These are phyloP conservation scores for Nomada fucata DNA, from an alignment of 2,888 invertebrate species.

Conservation along the genomic window DNA sequence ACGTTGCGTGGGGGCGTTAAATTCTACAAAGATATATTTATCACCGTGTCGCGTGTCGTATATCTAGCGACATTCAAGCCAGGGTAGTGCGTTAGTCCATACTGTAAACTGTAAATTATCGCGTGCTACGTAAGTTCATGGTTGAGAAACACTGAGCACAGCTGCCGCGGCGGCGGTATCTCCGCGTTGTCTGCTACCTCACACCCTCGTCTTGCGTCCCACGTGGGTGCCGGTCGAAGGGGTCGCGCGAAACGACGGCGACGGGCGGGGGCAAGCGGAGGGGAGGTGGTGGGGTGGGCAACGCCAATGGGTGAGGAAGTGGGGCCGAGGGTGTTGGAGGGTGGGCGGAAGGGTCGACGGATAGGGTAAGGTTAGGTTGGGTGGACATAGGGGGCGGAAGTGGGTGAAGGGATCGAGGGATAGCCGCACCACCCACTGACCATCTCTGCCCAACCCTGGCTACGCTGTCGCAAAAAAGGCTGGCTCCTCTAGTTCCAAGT, in stretches of 20 bases:
- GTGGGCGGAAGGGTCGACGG: conserved; percentile 4
- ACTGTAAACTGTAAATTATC: conserved; percentile 48
- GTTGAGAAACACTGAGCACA: conserved; percentile 82
- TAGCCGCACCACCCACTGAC: conserved; percentile 78
- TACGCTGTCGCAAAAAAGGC: conserved; percentile 64
- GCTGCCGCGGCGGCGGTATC: conserved; percentile 82
- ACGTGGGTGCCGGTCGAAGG: conserved; percentile 84
- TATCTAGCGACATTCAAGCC: conserved; percentile 39
- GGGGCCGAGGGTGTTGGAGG: conserved; percentile 37
- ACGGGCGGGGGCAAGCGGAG: conserved; percentile 68
- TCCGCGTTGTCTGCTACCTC: conserved; percentile 82
- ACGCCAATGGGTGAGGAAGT: conserved; percentile 54
- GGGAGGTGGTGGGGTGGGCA: conserved; percentile 6
- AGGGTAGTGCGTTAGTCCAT: conserved; percentile 5
- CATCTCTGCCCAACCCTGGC: conserved; percentile 69
- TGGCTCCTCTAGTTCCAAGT: conserved; percentile 44
- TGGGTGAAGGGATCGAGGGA: conserved; percentile 73
- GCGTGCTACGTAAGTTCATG: conserved; percentile 51
- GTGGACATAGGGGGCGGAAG: conserved; percentile 63
- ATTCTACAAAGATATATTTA: conserved; percentile 30
- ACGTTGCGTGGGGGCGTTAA: background rate
- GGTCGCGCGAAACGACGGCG: conserved; percentile 83
- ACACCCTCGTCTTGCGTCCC: conserved; percentile 81
- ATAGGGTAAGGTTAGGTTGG: conserved; percentile 59
- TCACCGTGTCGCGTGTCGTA: conserved; percentile 13